Evolutionary conservation across 2,797 vertebrate genomes (phyloP).

Genomic region (Semotilus atromaculatus): DNA sequence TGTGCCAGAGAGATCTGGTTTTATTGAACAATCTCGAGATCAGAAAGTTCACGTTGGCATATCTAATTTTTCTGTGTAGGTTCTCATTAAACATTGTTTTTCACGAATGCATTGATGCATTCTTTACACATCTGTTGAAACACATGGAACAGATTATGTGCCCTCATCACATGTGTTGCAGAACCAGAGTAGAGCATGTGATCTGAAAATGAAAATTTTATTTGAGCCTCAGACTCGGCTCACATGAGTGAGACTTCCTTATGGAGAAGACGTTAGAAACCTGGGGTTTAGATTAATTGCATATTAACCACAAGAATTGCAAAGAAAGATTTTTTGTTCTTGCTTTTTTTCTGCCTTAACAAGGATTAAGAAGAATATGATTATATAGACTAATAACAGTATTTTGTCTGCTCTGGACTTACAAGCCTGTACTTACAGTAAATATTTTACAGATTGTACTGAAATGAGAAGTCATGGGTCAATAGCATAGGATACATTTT

Average conservation of each 20-base stretch:
- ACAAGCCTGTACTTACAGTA: background rate
- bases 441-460: background rate
- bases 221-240: background rate
- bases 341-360: background rate
- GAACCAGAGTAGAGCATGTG: background rate
- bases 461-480: background rate
- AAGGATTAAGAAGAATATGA: background rate
- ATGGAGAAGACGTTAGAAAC: conserved; percentile 17
- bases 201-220: conserved; percentile 16
- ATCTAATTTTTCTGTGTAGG: background rate
- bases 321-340: background rate
- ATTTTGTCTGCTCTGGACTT: background rate
- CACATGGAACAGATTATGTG: conserved; percentile 16
- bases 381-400: background rate
- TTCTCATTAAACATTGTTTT: background rate
- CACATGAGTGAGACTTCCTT: conserved; percentile 15
- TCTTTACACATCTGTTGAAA: conserved; percentile 33
- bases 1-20: background rate
- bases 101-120: background rate
- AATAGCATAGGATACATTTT: background rate
- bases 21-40: conserved; percentile 19
- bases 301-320: conserved; percentile 8
- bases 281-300: conserved; percentile 23
- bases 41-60: background rate
- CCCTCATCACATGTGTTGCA: background rate